Conservation (phyloP, 2,113 vertebrate species). For the Hiodon alosoides region DNA sequence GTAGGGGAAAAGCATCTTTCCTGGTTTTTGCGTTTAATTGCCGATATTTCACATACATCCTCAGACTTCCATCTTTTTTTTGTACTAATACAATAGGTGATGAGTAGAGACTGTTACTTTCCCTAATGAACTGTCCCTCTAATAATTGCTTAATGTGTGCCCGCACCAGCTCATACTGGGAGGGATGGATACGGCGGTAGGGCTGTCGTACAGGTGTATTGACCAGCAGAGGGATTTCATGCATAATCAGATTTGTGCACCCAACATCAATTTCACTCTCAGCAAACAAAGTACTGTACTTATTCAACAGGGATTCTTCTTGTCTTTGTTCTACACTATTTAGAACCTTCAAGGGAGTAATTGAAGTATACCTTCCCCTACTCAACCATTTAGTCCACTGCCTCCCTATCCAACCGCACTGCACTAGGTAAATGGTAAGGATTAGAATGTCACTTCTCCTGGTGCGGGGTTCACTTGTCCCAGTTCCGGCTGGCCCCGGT, state of each 20-base stretch:
- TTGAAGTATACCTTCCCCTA: neutral
- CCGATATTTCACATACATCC: too few species aligned
- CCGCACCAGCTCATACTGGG: neutral
- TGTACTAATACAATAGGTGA: neutral
- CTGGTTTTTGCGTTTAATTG: too few species aligned
- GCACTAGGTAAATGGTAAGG: too few species aligned
- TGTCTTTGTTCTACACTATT: neutral
- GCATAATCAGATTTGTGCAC: neutral
- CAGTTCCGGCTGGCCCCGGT: too few species aligned
- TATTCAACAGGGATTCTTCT: neutral
- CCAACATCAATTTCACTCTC: neutral
- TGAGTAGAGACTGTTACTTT: neutral
- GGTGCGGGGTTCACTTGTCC: too few species aligned
- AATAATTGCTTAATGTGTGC: constrained; percentile 1
- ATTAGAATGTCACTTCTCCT: too few species aligned
- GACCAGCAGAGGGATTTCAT: neutral
- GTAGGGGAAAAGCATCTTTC: too few species aligned
- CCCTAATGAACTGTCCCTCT: neutral
- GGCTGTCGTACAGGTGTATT: neutral
- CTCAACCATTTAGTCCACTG: too few species aligned
- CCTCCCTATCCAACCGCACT: too few species aligned
- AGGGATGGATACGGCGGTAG: neutral
- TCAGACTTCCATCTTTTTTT: too few species aligned
- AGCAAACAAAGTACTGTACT: neutral
- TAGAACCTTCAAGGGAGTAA: neutral